Conservation (phyloP, 2,113 vertebrate genomes). For the Nycticorax nycticorax region DNA sequence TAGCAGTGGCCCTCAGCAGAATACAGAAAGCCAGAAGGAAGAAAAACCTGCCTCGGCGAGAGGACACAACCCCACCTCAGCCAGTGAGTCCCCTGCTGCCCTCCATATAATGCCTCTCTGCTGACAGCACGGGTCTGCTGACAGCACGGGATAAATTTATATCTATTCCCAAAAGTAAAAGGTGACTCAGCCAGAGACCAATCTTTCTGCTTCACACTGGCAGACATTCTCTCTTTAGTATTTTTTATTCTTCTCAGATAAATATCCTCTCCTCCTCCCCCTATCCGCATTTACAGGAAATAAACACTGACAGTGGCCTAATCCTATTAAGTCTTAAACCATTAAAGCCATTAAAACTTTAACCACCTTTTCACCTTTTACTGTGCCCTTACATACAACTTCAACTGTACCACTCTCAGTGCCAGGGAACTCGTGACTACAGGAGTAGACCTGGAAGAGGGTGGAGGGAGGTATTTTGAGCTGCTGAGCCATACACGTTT, state of each 20-base stretch:
- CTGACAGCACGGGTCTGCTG: conserved; percentile 30
- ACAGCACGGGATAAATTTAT: not conserved
- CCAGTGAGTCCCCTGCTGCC: conserved; percentile 51
- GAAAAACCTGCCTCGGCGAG: not conserved
- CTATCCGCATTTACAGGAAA: not conserved
- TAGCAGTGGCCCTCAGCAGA: conserved; percentile 82
- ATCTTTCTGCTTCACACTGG: not conserved
- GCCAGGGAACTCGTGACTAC: not conserved
- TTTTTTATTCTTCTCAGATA: not conserved
- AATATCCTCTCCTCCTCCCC: not conserved
- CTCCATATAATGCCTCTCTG: not conserved
- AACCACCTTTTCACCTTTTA: conserved; percentile 30
- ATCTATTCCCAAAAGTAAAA: not conserved
- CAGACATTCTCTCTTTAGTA: not conserved
- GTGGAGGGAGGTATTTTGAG: conserved; percentile 2
- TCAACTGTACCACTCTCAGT: not conserved
- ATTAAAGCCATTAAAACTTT: conserved; percentile 10
- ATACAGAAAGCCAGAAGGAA: conserved; percentile 38
- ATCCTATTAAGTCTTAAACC: not conserved
- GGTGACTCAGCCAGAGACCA: not conserved
- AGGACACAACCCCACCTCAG: not conserved
- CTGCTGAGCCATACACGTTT: not conserved
- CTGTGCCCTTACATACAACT: not conserved
- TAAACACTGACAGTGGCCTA: not conserved
- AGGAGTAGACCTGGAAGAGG: not conserved